These are phyloP conservation scores for Bombus cullumanus DNA, from an alignment of 1,140 invertebrate species.

Conservation along the genomic window DNA sequence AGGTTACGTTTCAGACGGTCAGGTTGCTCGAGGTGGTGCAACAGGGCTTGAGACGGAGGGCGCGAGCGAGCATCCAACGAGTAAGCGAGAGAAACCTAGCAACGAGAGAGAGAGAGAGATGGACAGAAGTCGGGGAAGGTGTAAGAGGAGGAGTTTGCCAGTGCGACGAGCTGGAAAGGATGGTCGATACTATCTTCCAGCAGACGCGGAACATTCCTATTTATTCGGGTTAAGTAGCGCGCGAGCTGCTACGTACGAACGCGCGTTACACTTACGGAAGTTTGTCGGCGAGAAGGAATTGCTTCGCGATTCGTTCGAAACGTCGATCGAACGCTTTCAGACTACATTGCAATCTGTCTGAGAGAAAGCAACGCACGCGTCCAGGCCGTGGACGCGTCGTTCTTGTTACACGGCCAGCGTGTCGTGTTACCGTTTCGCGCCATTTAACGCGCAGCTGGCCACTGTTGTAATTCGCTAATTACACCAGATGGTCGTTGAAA, in stretches of 20 bases:
- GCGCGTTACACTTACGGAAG: neutral
- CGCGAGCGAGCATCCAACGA: constrained; percentile 9
- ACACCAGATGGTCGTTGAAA: neutral
- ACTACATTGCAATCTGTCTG: neutral
- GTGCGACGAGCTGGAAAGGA: constrained; percentile 54
- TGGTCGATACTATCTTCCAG: constrained; percentile 61
- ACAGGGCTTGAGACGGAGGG: constrained; percentile 40
- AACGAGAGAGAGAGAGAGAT: neutral
- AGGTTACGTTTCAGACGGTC: constrained; percentile 49
- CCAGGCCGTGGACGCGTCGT: neutral
- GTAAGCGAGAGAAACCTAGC: neutral
- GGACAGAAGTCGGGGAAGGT: too few species aligned
- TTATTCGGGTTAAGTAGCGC: constrained; percentile 65
- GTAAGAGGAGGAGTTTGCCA: neutral
- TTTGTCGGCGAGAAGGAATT: neutral
- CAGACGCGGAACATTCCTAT: constrained; percentile 56
- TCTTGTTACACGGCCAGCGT: neutral
- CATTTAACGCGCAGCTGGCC: neutral
- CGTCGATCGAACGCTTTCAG: neutral
- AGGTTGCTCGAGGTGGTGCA: constrained; percentile 48
- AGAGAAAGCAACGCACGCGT: neutral
- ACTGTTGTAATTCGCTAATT: neutral
- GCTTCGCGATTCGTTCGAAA: neutral
- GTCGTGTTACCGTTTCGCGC: constrained; percentile 17
- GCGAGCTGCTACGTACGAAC: constrained; percentile 26